These are phyloP conservation scores for Stenotaenia linearis DNA, from an alignment of 2,888 invertebrate genomes.

Conservation along the genomic window DNA sequence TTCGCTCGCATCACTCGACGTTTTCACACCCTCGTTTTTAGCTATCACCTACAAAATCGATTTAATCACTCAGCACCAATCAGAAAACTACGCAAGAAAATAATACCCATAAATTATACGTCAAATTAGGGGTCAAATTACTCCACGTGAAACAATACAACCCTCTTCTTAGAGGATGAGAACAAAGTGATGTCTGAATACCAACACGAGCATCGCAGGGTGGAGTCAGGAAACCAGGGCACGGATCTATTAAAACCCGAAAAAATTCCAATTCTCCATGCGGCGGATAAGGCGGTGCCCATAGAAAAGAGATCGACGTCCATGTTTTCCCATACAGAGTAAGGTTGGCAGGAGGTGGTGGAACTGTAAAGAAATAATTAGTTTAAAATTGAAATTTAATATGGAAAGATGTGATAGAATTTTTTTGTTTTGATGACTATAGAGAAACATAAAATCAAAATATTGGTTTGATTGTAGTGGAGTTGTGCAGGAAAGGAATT, in stretches of 20 bases:
- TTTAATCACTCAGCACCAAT: no score
- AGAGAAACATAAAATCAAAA: no score
- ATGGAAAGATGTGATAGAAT: no score
- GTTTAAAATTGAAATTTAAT: no score
- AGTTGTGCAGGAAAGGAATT: no score
- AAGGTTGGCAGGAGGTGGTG: slow-evolving; percentile 24
- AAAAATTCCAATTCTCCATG: slow-evolving; percentile 21
- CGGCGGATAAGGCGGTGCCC: slow-evolving; percentile 28
- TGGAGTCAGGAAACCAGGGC: background rate
- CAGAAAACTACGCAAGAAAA: no score
- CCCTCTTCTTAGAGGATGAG: background rate
- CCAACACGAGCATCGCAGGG: background rate
- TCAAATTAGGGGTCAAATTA: background rate
- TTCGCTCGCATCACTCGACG: slow-evolving; percentile 1
- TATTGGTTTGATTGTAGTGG: no score
- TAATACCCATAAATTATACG: slow-evolving; percentile 12
- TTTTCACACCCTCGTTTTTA: background rate
- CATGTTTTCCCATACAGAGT: slow-evolving; percentile 23
- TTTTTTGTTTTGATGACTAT: no score
- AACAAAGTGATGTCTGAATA: background rate
- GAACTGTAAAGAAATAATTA: slow-evolving; percentile 26
- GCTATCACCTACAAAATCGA: background rate
- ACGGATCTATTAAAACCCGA: background rate
- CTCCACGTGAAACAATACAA: slow-evolving; percentile 10
- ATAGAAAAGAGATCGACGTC: background rate